A percentile compares a stretch with the other conserved stretches of the same genome.
Conservation (phyloP, 2,888 invertebrate genomes). For the Sphecodes monilicornis region DNA sequence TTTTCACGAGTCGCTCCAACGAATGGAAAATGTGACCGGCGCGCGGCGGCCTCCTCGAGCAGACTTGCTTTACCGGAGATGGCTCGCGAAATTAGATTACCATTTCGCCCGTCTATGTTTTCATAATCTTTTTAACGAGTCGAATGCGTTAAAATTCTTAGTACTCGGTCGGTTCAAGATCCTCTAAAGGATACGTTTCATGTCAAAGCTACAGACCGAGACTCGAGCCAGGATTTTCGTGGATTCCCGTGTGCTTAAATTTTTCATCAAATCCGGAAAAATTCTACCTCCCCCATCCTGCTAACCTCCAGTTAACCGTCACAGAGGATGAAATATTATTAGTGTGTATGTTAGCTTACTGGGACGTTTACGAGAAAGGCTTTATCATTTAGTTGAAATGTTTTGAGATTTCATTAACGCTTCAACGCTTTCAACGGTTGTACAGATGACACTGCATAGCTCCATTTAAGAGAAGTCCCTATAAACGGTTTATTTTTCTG, state of each 20-base stretch:
- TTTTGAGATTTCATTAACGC: not conserved
- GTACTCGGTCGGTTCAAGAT: not conserved
- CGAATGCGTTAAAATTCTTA: conserved; percentile 40
- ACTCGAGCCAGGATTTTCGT: not conserved
- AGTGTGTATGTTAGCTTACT: too few species aligned
- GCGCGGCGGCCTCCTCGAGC: conserved; percentile 16
- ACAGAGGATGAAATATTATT: not conserved
- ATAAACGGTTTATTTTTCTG: not conserved
- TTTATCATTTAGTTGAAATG: not conserved
- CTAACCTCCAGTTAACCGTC: not conserved
- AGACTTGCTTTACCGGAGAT: conserved; percentile 17
- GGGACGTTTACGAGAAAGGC: not conserved
- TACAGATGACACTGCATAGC: too few species aligned
- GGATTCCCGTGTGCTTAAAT: not conserved
- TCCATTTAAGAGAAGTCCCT: too few species aligned
- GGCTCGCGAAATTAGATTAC: conserved; percentile 47
- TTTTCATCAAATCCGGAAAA: not conserved
- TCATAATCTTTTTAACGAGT: conserved; percentile 35
- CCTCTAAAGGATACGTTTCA: not conserved
- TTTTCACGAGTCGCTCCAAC: conserved; percentile 28
- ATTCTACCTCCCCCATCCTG: too few species aligned
- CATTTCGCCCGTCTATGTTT: conserved; percentile 18
- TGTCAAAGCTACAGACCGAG: not conserved
- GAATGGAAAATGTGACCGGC: conserved; percentile 19
- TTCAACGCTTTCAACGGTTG: too few species aligned